Conservation (phyloP, 1,140 invertebrate genomes). For the Drosophila baimaii region DNA sequence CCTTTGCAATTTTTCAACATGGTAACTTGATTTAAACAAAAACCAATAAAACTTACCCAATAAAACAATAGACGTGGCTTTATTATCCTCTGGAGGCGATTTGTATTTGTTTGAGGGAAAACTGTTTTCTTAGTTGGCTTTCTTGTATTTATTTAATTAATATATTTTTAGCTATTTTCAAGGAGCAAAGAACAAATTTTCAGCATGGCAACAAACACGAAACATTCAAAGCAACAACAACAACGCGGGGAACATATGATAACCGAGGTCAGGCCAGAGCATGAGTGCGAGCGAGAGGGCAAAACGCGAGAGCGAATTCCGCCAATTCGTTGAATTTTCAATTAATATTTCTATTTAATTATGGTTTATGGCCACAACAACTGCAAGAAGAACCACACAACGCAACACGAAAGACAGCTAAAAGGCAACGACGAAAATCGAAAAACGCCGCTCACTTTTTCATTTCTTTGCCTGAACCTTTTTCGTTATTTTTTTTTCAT, state of each 20-base stretch:
- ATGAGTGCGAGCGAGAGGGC: constrained; percentile 14
- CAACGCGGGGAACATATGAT: constrained; percentile 31
- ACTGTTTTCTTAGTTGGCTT: constrained; percentile 2
- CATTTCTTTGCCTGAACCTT: constrained; percentile 48
- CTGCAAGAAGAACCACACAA: constrained; percentile 26
- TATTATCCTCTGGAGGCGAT: constrained; percentile 2
- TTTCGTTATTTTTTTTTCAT: constrained; percentile 32
- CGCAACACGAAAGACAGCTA: constrained; percentile 43
- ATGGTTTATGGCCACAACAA: constrained; percentile 35
- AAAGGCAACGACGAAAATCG: constrained; percentile 17
- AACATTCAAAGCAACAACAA: constrained; percentile 42
- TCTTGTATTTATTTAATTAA: constrained; percentile 11
- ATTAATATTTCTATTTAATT: constrained; percentile 58
- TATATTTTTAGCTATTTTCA: constrained; percentile 35
- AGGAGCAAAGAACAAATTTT: constrained; percentile 24
- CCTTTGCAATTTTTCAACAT: constrained; percentile 47
- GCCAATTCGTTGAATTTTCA: constrained; percentile 25
- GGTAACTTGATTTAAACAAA: constrained; percentile 44
- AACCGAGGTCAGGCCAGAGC: constrained; percentile 37
- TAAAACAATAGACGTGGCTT: constrained; percentile 30
- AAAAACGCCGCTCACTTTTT: constrained; percentile 54
- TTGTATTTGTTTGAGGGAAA: background rate
- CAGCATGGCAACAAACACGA: constrained; percentile 41
- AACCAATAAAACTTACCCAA: constrained; percentile 36
- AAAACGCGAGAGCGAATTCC: constrained; percentile 17